Evolutionary conservation across 1,140 invertebrate species (phyloP).

Genomic region (Trichonephila clavata): DNA sequence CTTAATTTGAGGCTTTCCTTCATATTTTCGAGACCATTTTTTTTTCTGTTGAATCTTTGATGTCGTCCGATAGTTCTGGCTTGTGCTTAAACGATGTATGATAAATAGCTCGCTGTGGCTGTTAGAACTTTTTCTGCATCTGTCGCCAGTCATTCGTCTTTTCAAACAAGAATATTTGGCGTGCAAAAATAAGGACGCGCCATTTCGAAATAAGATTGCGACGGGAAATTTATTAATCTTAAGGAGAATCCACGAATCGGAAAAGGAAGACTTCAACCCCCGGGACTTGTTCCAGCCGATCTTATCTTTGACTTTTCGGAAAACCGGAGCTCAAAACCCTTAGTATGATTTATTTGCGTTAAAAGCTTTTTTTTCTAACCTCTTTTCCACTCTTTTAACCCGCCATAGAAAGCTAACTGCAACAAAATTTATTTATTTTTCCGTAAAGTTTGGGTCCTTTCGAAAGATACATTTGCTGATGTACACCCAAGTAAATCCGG

Average conservation of each 20-base stretch:
- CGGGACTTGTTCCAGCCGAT: slow-evolving; percentile 55
- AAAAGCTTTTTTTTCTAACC: slow-evolving; percentile 64
- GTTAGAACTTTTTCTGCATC: slow-evolving; percentile 16
- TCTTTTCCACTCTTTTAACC: slow-evolving; percentile 55
- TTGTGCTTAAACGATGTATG: slow-evolving; percentile 21
- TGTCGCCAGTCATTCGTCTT: neutral
- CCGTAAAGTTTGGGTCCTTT: slow-evolving; percentile 66
- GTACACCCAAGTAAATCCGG: slow-evolving; percentile 71
- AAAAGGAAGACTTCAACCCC: slow-evolving; percentile 47
- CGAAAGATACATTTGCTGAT: slow-evolving; percentile 75
- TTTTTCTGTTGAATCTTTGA: slow-evolving; percentile 14
- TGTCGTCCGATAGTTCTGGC: neutral
- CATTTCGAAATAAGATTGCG: slow-evolving; percentile 11
- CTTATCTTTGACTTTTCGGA: slow-evolving; percentile 60
- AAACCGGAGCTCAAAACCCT: slow-evolving; percentile 36
- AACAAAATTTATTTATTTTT: slow-evolving; percentile 74
- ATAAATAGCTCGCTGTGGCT: neutral
- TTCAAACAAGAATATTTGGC: neutral
- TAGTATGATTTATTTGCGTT: slow-evolving; percentile 70
- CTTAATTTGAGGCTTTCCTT: slow-evolving; percentile 9
- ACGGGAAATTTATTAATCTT: slow-evolving; percentile 39
- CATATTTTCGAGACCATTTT: neutral
- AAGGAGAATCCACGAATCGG: slow-evolving; percentile 40
- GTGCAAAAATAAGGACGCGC: slow-evolving; percentile 1
- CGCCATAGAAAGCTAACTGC: slow-evolving; percentile 37